A percentile compares a stretch with the other conserved stretches of the same genome.
Evolutionary conservation across 2,797 vertebrate genomes (phyloP).

Genomic region (Sebastes hubbsi): DNA sequence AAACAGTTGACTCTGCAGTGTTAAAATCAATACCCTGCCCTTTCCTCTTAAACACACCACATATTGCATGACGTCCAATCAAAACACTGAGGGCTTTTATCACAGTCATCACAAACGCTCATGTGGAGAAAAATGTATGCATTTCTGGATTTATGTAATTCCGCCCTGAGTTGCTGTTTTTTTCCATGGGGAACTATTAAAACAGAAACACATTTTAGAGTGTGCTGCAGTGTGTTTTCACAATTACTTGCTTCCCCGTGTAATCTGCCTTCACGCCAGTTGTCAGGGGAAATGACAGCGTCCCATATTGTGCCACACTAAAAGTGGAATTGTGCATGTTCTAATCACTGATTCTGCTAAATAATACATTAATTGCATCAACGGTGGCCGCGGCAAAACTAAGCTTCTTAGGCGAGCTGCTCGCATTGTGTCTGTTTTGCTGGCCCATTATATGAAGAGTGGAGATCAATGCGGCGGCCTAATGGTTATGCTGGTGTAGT

Average conservation of each 20-base stretch:
- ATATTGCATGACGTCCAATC: conserved; percentile 14
- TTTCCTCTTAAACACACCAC: conserved; percentile 27
- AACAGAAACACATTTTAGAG: conserved; percentile 7
- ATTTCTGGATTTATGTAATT: conserved; percentile 9
- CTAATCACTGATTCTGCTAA: conserved; percentile 65
- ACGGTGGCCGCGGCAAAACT: conserved; percentile 59
- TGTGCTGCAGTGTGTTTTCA: conserved; percentile 15
- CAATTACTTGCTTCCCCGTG: conserved; percentile 32
- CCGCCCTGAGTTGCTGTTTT: neutral
- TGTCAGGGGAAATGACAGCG: conserved; percentile 45
- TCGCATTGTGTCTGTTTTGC: conserved; percentile 55
- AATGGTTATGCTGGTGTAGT: conserved; percentile 52
- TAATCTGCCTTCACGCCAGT: conserved; percentile 52
- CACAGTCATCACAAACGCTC: neutral
- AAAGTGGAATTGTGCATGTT: conserved; percentile 58
- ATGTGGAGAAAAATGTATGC: neutral
- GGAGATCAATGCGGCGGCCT: conserved; percentile 62
- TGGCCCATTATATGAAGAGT: conserved; percentile 47
- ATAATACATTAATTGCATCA: conserved; percentile 75
- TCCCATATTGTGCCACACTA: conserved; percentile 30
- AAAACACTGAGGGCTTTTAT: neutral
- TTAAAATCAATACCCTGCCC: conserved; percentile 54
- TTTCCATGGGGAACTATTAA: neutral
- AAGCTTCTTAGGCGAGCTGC: conserved; percentile 63
- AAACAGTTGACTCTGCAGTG: conserved; percentile 57